Base-by-base conservation (phyloP, 2,888 invertebrate species). In the Acleris emargana region DNA sequence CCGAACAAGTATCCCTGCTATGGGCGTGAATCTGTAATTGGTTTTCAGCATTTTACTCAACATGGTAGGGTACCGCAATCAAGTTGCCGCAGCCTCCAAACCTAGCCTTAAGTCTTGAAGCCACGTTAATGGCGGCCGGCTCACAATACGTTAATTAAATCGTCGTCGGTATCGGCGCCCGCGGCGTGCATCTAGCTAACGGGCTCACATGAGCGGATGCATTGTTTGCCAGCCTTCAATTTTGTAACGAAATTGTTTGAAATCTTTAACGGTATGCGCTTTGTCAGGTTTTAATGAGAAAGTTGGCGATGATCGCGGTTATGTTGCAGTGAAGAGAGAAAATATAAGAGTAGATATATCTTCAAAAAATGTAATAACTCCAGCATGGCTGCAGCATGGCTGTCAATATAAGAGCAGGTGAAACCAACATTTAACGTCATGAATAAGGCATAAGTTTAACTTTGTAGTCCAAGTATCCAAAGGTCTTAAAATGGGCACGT, bases 141-240 rank as follows among this genome's bases (percentile, higher is more conserved):
- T 80, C 83, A 91, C 89, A 91, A 91, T 91, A 88, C 87, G 86
- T 90, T 91, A 91, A 91, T 91, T 91, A 91, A 91, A 91, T 89
- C 91, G 91, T 89, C 84, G 79, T 76, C 76, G 76, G 80, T 81
- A 86, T 82, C 83, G 79, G 73, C 59, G 71, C 74, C 73, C 76
- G 79, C 77, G 81, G 81, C 87, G 89, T 90, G 91, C 89, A 88
- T 88, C 90, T 85, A 81, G 75, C 83, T 88, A 89, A 89, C 89
- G 88, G 87, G 81, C 78, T 70, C 72, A 64, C 60, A 60, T 60
- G 57, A 38, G 66, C 52, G 43, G 58, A 47, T 50, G 54, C 61
- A 66, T 66, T 66, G 66, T 66, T 60, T 61, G 61, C 57, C 45
- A 45, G 57, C 57, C 42, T 43, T 61, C 66, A 66, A 66, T 61